Base-by-base conservation (phyloP, 2,888 invertebrate species). In the Tenodera sinensis region DNA sequence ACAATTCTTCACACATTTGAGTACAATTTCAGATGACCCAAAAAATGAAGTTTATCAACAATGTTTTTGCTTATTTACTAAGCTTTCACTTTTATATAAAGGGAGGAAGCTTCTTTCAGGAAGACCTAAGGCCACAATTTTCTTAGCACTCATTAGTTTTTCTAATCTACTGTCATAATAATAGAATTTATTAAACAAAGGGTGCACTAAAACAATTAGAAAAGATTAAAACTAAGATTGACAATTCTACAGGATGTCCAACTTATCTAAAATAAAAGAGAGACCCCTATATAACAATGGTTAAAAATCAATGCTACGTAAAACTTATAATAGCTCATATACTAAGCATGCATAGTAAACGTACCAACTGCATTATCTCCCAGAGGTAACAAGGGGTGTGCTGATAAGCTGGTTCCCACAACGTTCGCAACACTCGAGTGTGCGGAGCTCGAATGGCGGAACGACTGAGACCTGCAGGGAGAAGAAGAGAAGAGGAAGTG, bases 361-460 rank as follows among this genome's bases (percentile, higher is more conserved):
- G 93, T 94, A 94, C 94, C 94, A 92, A 94, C 92, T 89, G 92
- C 92, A 91, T 91, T 92, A 90, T 92, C 92, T 85, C 92, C 97
- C 95, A 98, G 96, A 95, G 98, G 98, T 96, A 98, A 97, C 96
- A 98, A 96, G 95, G 97, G 97, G 95, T 97, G 97, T 94, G 97
- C 97, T 95, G 97, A 97, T 95, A 97, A 96, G 96, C 97, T 97
- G 95, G 96, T 96, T 95, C 96, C 87, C 87, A 87, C 96, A 95
- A 96, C 95, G 94, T 95, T 95, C 94, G 94, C 95, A 93, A 95
- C 95, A 94, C 95, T 95, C 93, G 95, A 95, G 94, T 95, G 95
- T 94, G 96, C 96, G 94, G 96, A 96, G 94, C 95, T 95, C 94
- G 95, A 95, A 94, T 97, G 97, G 95, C 97, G 97, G 96, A 97